Base-by-base conservation (phyloP, 2,888 invertebrate genomes). In the Polyploca ridens region DNA sequence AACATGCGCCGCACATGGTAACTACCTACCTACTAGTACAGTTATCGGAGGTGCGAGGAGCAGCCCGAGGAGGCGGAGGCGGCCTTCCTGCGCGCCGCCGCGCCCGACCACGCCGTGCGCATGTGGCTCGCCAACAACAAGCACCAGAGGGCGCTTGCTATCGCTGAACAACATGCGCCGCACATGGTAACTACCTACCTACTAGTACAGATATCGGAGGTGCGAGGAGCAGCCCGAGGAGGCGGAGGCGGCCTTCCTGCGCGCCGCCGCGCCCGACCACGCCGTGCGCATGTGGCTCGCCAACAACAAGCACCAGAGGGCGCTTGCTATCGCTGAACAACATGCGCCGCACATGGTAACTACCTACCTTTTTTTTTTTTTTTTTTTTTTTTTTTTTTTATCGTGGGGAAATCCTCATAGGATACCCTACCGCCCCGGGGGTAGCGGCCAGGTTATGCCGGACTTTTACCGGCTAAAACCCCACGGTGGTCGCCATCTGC, bases 201-300 rank as follows among this genome's bases (percentile, higher is more conserved):
- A n/a, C n/a, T n/a, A n/a, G n/a, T n/a, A n/a, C n/a, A n/a, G n/a
- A n/a, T n/a, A n/a, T n/a, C n/a, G n/a, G n/a, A n/a, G n/a, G n/a
- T n/a, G n/a, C 80, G 99, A 98, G 75, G 98, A 98, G 77, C 94
- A 95, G 68, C 98, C 98, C 66, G 95, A 96, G 19, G 98, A 98
- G 77, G 99, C 99, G 0, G 99, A 99, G 87, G 96, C 96, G 0
- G 98, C 99, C 77, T 99, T 98, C 89, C 94, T 99, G 4, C 95
- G 97, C 64, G 99, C 99, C 0, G 96, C 95, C 35, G 98, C 98
- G 75, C 96, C 98, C 0, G 97, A 97, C 82, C 98, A 99, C 87
- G 99, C 99, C 0, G 97, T 99, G 6, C 95, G 98, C 65, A 99
- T 99, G 99, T 98, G 99, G 91, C 96, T 98, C 0, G 97, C 98